A percentile compares a stretch with the other conserved stretches of the same genome.
These are phyloP conservation scores for Sogatella furcifera DNA, from an alignment of 1,140 invertebrate genomes.

Conservation along the genomic window DNA sequence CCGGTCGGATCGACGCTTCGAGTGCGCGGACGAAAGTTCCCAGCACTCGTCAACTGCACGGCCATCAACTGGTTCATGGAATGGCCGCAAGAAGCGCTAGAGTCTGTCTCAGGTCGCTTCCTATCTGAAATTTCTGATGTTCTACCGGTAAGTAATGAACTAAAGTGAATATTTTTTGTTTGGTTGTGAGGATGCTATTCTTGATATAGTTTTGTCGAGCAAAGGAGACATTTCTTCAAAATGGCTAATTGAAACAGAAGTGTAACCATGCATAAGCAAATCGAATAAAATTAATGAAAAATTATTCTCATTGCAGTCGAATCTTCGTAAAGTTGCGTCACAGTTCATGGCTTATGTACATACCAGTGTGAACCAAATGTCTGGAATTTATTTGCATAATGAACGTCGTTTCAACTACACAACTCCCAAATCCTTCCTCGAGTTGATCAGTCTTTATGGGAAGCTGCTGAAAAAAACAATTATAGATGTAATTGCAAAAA, in stretches of 20 bases:
- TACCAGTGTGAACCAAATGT: conserved; percentile 77
- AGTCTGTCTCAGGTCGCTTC: conserved; percentile 79
- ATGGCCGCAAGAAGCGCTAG: conserved; percentile 84
- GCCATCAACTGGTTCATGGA: conserved; percentile 94
- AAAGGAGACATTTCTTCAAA: too few species aligned
- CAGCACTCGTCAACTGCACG: conserved; percentile 87
- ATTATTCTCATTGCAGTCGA: conserved; percentile 29
- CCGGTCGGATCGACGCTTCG: conserved; percentile 79
- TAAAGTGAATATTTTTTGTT: too few species aligned
- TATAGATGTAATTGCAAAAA: conserved; percentile 62
- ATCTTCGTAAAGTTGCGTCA: conserved; percentile 54
- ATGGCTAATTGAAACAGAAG: too few species aligned
- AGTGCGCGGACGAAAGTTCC: conserved; percentile 81
- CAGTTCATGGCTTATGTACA: conserved; percentile 88
- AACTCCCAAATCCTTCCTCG: conserved; percentile 92
- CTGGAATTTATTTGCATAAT: conserved; percentile 66
- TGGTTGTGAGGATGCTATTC: too few species aligned
- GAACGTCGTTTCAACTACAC: conserved; percentile 93
- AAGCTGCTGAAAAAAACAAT: conserved; percentile 72
- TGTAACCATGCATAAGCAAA: too few species aligned
- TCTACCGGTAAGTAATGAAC: conserved; percentile 41
- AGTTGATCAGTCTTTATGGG: conserved; percentile 79
- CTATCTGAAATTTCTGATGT: conserved; percentile 62
- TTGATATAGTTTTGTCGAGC: too few species aligned
- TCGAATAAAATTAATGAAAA: too few species aligned